Base-by-base conservation (phyloP, 2,888 invertebrate genomes). In the Eupithecia insigniata region DNA sequence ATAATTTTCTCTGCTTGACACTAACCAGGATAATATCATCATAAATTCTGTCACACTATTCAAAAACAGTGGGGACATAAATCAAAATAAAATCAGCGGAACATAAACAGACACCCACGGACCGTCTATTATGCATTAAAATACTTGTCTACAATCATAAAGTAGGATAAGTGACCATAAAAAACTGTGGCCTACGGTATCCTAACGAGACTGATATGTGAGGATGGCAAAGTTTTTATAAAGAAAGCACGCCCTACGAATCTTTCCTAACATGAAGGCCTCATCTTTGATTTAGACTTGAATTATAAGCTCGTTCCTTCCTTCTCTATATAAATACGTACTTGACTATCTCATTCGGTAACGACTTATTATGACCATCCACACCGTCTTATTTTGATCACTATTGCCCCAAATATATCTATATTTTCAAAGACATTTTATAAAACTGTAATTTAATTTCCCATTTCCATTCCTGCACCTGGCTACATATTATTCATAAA, bases 61-160 rank as follows among this genome's bases (percentile, higher is more conserved):
- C 75, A 73, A 77, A 77, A 79, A 76, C 74, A 73, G 34, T 73
- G 71, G 70, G 72, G 73, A 66, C 71, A 67, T 79, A 79, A 78
- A 79, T 79, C 79, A 79, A 69, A 75, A 73, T 73, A 67, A 74
- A 74, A 78, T 79, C 79, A 79, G 71, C 74, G 64, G 72, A 58
- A 75, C 76, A 76, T 77, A 79, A 77, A 77, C 74, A 71, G 69
- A 71, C 75, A 70, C 77, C 79, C 67, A 77, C 79, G 70, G 60
- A 32, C 67, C 66, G 66, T 72, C 67, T 73, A 69, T 74, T 76
- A 64, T 55, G 71, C 73, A 65, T 73, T 75, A 73, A 75, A 76
- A 76, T 76, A 61, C 72, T 67, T 75, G 70, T 75, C 71, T 67
- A 67, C 69, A 64, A 74, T 71, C 71, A 67, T 71, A 72, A 69